Evolutionary conservation across 1,140 invertebrate species (phyloP).

Genomic region (Acromyrmex heyeri): DNA sequence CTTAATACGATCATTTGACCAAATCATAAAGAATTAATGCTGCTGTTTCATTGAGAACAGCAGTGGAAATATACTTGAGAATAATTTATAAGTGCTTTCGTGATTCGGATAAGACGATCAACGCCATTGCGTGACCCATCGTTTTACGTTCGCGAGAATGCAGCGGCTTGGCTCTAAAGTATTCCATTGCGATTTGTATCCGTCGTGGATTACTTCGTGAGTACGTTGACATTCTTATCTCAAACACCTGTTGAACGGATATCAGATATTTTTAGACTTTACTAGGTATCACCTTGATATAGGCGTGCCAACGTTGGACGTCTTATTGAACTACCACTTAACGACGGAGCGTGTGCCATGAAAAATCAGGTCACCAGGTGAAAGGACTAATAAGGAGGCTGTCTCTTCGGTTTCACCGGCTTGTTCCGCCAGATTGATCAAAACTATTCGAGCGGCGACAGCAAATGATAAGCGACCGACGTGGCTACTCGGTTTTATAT

Average conservation of each 20-base stretch:
- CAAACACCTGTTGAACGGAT: conserved; percentile 65
- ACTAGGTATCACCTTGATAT: conserved; percentile 18
- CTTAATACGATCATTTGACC: not conserved
- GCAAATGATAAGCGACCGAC: conserved; percentile 18
- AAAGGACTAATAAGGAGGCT: conserved; percentile 65
- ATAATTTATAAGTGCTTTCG: not conserved
- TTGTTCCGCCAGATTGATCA: conserved; percentile 56
- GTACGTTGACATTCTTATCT: conserved; percentile 60
- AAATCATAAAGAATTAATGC: not conserved
- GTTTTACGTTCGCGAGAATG: conserved; percentile 1
- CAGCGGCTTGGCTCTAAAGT: not conserved
- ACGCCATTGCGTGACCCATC: conserved; percentile 8
- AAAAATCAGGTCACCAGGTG: conserved; percentile 67
- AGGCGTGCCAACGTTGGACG: conserved; percentile 25
- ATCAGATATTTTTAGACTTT: conserved; percentile 63
- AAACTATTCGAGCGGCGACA: not conserved
- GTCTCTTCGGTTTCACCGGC: conserved; percentile 52
- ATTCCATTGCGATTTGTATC: conserved; percentile 1
- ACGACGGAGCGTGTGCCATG: conserved; percentile 25
- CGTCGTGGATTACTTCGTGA: conserved; percentile 18
- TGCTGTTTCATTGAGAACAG: not conserved
- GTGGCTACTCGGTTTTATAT: not conserved
- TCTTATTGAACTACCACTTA: conserved; percentile 39
- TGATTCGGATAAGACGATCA: not conserved
- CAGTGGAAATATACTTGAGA: not conserved